phyloP scores from a whole-genome alignment of 2,797 vertebrate species.

The Xenops minutus region DNA sequence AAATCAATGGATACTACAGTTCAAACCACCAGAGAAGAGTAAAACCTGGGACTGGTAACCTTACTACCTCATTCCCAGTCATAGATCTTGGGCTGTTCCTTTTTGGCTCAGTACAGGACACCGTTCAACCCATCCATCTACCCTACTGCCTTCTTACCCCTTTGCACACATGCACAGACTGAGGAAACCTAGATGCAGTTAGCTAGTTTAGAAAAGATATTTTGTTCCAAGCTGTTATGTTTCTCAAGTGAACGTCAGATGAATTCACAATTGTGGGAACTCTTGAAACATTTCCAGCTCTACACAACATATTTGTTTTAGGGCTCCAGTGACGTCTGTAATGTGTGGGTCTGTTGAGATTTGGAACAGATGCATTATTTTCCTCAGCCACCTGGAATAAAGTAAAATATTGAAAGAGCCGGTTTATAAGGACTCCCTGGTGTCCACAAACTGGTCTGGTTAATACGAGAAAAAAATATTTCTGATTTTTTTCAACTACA shows the following conservation, averaged over 20 bases:
- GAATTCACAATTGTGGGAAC: slow-evolving; percentile 39
- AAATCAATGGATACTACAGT: background rate
- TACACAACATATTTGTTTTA: slow-evolving; percentile 46
- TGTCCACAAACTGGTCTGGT: slow-evolving; percentile 13
- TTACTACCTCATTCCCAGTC: background rate
- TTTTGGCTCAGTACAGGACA: background rate
- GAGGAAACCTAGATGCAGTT: background rate
- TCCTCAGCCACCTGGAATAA: slow-evolving; percentile 62
- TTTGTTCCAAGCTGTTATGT: background rate
- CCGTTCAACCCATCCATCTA: background rate
- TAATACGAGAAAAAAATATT: slow-evolving; percentile 14
- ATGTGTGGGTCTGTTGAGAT: slow-evolving; percentile 40
- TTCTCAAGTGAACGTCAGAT: slow-evolving; percentile 19
- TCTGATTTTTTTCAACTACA: slow-evolving; percentile 1
- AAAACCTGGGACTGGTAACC: background rate
- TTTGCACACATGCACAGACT: background rate
- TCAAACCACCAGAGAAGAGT: background rate
- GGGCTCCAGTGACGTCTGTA: background rate
- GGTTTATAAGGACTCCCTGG: slow-evolving; percentile 32
- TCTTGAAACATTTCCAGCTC: slow-evolving; percentile 53
- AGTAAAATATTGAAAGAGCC: slow-evolving; percentile 43
- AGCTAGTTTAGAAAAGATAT: background rate
- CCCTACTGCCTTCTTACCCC: background rate
- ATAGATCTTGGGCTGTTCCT: background rate
- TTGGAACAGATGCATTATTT: slow-evolving; percentile 63